These are phyloP conservation scores for Sinohyriopsis cumingii DNA, from an alignment of 2,888 invertebrate species.

Conservation along the genomic window DNA sequence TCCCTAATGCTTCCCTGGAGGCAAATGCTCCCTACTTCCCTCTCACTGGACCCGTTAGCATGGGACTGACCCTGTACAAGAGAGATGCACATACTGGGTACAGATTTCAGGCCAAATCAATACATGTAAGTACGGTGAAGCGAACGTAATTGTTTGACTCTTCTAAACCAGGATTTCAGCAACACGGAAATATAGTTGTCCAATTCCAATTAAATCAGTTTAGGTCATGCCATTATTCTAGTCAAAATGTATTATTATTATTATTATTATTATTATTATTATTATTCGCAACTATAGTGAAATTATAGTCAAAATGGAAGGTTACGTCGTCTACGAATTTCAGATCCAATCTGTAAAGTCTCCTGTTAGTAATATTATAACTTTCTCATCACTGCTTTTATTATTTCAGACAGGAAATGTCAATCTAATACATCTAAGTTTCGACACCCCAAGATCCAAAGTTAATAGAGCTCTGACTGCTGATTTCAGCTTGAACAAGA, in stretches of 20 bases:
- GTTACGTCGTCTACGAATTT: too few relatives aligned
- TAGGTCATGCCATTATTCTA: too few relatives aligned
- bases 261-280: too few relatives aligned
- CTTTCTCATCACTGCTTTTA: neutral
- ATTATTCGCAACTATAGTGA: too few relatives aligned
- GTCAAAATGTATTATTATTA: too few relatives aligned
- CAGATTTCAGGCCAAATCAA: constrained; percentile 57
- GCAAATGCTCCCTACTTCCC: constrained; percentile 71
- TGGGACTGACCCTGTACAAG: constrained; percentile 57
- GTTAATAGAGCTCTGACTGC: constrained; percentile 78
- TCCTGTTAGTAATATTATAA: too few relatives aligned
- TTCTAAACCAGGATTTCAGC: too few relatives aligned
- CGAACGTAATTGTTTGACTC: too few relatives aligned
- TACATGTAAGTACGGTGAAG: constrained; percentile 48
- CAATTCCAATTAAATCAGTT: too few relatives aligned
- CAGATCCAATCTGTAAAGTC: too few relatives aligned
- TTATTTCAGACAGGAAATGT: constrained; percentile 40
- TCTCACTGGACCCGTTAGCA: constrained; percentile 60
- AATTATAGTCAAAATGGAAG: too few relatives aligned
- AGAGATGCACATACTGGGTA: constrained; percentile 62
- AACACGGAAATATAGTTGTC: too few relatives aligned
- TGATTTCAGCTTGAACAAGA: constrained; percentile 60
- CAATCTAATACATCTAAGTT: constrained; percentile 70
- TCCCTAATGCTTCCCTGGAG: constrained; percentile 79
- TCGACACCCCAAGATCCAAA: constrained; percentile 88